phyloP scores from a whole-genome alignment of 2,797 vertebrate genomes.

The Alosa sapidissima region DNA sequence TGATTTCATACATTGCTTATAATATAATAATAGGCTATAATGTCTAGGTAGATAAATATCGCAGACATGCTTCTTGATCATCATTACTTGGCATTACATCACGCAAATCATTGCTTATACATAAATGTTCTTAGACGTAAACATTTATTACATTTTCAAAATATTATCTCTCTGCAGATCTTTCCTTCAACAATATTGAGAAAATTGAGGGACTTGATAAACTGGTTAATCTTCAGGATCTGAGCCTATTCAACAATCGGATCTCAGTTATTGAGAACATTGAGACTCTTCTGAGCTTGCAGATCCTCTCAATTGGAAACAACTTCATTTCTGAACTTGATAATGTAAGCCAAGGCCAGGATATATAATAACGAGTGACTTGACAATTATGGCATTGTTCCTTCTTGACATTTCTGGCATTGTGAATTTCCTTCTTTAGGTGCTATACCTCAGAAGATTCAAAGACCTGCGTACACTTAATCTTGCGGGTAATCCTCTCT shows the following conservation, averaged over 20 bases:
- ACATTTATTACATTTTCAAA: not conserved
- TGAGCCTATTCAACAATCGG: conserved; percentile 85
- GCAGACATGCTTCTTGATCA: too few species aligned
- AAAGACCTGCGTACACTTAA: conserved; percentile 75
- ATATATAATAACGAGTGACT: not conserved
- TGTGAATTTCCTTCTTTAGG: conserved; percentile 61
- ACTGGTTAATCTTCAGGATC: conserved; percentile 82
- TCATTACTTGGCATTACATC: too few species aligned
- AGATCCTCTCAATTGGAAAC: conserved; percentile 82
- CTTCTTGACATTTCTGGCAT: not conserved
- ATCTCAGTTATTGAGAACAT: conserved; percentile 87
- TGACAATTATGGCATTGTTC: not conserved
- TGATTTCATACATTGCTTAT: too few species aligned
- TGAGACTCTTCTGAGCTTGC: conserved; percentile 78
- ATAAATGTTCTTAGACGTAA: too few species aligned
- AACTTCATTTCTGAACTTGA: conserved; percentile 78
- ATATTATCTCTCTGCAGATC: conserved; percentile 69
- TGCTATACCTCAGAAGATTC: conserved; percentile 83
- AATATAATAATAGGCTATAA: too few species aligned
- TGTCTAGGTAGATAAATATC: too few species aligned
- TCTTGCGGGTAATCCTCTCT: conserved; percentile 82
- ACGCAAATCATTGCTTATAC: too few species aligned
- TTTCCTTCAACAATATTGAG: conserved; percentile 92
- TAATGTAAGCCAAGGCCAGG: conserved; percentile 75
- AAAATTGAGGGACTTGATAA: conserved; percentile 84